Evolutionary conservation across 2,888 invertebrate species (phyloP), one percentile per base, ranked within the genome.

Genomic region (Tinea semifulvella): DNA sequence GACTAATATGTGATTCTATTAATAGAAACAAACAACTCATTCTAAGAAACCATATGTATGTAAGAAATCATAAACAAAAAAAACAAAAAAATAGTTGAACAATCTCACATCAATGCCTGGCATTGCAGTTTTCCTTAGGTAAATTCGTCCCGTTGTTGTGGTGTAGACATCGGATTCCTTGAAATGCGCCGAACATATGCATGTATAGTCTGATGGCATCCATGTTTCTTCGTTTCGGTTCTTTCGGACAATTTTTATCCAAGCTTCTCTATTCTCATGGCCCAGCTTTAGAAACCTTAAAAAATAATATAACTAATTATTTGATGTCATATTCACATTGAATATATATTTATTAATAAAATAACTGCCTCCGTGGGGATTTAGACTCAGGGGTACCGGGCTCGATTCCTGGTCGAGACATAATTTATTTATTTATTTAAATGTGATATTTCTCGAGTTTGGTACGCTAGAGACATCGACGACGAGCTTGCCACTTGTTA

Each of bases 181-280:
- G 35, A 56, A 56, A 48, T 56, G 56, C 11, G 16, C 20, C 3
- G 55, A 54, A 48, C 54, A 56, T 46, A 56, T 48, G 25, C 18
- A 27, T 11, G 52, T 18, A 46, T 50, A 16, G 2, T 48, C 47
- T 6, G 48, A 46, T 2, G 56, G 53, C 46, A 52, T 25, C 54
- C 56, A 54, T 1, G 46, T 47, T 6, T 51, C 46, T 54, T 55
- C 56, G 13, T 39, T 49, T 5, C 55, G 50, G 42, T 56, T 50
- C 3, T 50, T 52, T 14, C n/a, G 31, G 7, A 31, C 31, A 31
- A 31, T 14, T 31, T 31, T 31, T 3, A 31, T 31, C 31, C 31
- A 31, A 14, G 13, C 2, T 13, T 31, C 31, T 31, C 31, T 31
- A 14, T 31, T 11, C 7, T n/a, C 31, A 13, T 31, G 26, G 26